phyloP scores from a whole-genome alignment of 2,113 vertebrate species.

The Upupa epops region DNA sequence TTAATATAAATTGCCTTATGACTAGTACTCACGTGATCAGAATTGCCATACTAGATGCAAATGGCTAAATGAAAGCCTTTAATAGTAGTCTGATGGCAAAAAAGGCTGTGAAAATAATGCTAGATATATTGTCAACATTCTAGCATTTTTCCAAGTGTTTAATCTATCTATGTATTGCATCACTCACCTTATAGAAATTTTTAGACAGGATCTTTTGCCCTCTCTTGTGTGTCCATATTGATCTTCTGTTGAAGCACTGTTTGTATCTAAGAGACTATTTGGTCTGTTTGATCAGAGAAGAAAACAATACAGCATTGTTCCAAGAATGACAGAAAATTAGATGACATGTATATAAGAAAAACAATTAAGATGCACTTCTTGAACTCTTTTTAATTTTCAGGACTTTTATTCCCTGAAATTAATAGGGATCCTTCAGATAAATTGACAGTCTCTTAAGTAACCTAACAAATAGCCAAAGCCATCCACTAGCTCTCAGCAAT shows the following conservation, averaged over 20 bases:
- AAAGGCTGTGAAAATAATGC: not conserved
- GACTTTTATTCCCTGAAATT: not conserved
- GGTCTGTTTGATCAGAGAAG: not conserved
- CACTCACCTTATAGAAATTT: not conserved
- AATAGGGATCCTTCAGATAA: not conserved
- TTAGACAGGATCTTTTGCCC: not conserved
- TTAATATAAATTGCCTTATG: slow-evolving; percentile 3
- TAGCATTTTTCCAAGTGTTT: not conserved
- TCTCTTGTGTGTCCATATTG: not conserved
- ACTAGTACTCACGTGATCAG: not conserved
- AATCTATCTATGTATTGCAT: not conserved
- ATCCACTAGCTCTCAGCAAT: not conserved
- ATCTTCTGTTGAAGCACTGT: not conserved
- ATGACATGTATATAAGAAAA: not conserved
- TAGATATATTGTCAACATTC: not conserved
- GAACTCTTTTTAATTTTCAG: not conserved
- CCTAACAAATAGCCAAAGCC: not conserved
- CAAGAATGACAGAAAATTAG: not conserved
- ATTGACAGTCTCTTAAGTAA: not conserved
- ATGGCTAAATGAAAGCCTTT: slow-evolving; percentile 18
- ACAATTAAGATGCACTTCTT: not conserved
- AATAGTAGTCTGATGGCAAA: not conserved
- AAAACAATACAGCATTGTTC: not conserved
- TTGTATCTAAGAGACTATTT: not conserved
- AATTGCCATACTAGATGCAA: not conserved